These are phyloP conservation scores for Ursus arctos DNA, from an alignment of 2,113 vertebrate species.

Conservation along the genomic window DNA sequence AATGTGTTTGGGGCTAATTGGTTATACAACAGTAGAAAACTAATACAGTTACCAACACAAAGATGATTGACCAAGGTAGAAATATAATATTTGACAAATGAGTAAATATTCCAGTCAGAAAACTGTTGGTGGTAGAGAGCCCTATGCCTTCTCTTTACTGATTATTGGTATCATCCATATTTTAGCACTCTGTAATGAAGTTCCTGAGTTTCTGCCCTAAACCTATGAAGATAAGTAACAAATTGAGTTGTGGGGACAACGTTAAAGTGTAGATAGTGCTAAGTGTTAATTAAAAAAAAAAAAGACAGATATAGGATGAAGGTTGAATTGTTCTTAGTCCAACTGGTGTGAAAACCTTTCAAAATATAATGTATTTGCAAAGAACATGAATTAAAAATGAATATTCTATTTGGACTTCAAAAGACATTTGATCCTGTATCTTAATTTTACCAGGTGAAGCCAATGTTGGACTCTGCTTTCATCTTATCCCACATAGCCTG, in stretches of 20 bases:
- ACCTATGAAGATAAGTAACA: not conserved
- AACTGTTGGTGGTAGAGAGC: not conserved
- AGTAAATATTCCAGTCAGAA: not conserved
- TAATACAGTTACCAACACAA: not conserved
- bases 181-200: not conserved
- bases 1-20: not conserved
- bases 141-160: not conserved
- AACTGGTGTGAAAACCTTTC: not conserved
- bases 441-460: constrained; percentile 50
- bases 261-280: not conserved
- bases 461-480: not conserved
- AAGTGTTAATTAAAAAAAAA: not conserved
- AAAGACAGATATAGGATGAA: not conserved
- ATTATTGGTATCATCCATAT: not conserved
- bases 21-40: not conserved
- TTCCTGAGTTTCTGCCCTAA: not conserved
- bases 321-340: constrained; percentile 10
- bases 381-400: constrained; percentile 38
- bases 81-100: not conserved
- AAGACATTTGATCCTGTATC: constrained; percentile 64
- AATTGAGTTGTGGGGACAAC: not conserved
- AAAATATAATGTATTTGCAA: constrained; percentile 67
- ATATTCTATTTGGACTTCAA: constrained; percentile 69
- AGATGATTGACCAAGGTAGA: not conserved
- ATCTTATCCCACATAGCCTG: constrained; percentile 42